Evolutionary conservation across 2,888 invertebrate genomes (phyloP), one percentile per base, ranked within the genome.

Genomic region (Pomacea canaliculata): DNA sequence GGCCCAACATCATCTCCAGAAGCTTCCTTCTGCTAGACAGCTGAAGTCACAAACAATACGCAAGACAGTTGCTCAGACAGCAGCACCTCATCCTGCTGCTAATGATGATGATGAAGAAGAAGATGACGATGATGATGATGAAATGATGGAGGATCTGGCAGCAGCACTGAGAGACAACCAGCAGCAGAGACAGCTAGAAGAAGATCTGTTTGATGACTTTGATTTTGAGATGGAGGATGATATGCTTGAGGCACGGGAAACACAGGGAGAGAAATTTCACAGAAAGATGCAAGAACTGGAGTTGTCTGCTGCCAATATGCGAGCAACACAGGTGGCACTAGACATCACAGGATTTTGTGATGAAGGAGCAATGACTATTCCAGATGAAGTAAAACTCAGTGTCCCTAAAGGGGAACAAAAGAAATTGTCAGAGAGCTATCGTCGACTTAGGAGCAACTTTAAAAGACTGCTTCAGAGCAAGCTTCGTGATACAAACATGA

Each of bases 161-260:
- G 70, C 75, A 12, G 68, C 77, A 1, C 51, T 76, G n/a, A 59
- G 68, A 23, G 76, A 77, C 37, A 73, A 23, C 62, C 23, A 60
- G 46, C 78, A 80, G 66, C 77, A 77, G 18, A 70, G 83, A 76
- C 72, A 72, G 72, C 71, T 85, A n/a, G 83, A 83, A 46, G 76
- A 78, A 48, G 82, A 79, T 10, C 77, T 77, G 19, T 81, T 81
- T 66, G 84, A 82, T 12, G 76, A 76, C 2, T 16, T 63, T 19
- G 78, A 74, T 68, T 71, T 78, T 0, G 76, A 71, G n/a, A 18
- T 73, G 46, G 79, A 67, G 37, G 74, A 77, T n/a, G 49, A 65
- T 18, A 70, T 70, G n/a, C 63, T 78, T 3, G 80, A 81, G 65
- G 73, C 76, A 23, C 78, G 79, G 62, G 82, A 78, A 59, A 56